Evolutionary conservation across 2,797 vertebrate species (phyloP).

Genomic region (Notolabrus celidotus): DNA sequence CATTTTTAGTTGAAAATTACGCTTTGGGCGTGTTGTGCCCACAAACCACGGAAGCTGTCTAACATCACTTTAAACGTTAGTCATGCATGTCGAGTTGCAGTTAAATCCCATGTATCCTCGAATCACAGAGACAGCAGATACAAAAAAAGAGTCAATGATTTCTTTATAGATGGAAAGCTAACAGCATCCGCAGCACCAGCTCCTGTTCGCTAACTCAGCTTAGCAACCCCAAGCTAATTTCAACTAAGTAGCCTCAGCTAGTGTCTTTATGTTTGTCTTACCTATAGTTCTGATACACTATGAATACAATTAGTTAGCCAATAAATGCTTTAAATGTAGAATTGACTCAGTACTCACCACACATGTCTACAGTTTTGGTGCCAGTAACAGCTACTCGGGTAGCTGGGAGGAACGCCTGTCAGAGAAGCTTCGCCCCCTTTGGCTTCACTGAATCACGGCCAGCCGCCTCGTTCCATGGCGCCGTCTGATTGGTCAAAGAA

Average conservation of each 20-base stretch:
- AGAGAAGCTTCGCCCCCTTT: constrained; percentile 46
- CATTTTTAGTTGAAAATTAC: constrained; percentile 26
- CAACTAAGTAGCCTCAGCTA: not conserved
- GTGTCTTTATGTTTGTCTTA: fast-evolving
- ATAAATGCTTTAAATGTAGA: not conserved
- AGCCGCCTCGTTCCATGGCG: constrained; percentile 12
- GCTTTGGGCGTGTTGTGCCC: constrained; percentile 14
- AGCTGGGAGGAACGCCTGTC: constrained; percentile 64
- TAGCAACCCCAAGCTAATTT: constrained; percentile 67
- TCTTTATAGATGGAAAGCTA: constrained; percentile 24
- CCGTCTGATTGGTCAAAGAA: constrained; percentile 68
- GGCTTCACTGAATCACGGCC: constrained; percentile 34
- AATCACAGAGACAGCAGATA: not conserved
- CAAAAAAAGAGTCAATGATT: not conserved
- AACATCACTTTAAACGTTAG: not conserved
- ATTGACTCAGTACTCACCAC: constrained; percentile 80
- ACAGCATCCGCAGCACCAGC: constrained; percentile 49
- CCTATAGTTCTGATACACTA: fast-evolving
- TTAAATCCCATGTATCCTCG: not conserved
- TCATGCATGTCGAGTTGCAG: too few species aligned
- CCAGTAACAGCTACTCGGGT: constrained; percentile 55
- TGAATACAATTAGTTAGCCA: fast-evolving
- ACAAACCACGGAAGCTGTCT: not conserved
- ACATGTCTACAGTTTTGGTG: constrained; percentile 80
- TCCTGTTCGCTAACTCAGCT: constrained; percentile 46